Percentiles rank a stretch among this genome's conserved stretches.
Evolutionary conservation across 23 tunicate species (phyloP).

Genomic region (Ascidia mentula): DNA sequence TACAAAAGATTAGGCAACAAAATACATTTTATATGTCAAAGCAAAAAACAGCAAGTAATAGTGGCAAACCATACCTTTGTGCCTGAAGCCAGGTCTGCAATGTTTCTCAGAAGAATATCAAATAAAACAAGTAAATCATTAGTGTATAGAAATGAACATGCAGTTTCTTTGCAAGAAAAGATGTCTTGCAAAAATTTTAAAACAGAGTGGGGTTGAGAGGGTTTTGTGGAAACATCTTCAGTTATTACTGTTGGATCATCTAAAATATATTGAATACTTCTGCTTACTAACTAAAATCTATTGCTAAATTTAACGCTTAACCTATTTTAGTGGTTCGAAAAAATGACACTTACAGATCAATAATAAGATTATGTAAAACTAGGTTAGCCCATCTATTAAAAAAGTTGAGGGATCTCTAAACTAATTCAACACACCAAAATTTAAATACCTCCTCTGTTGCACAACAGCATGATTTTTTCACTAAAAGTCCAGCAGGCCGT

Average conservation of each 20-base stretch:
- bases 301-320: too few relatives aligned
- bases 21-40: background rate
- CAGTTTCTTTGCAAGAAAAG: conserved; percentile 55
- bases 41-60: background rate
- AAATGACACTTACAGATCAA: background rate
- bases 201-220: conserved; percentile 50
- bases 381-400: background rate
- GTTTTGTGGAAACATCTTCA: conserved; percentile 10
- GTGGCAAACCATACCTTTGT: conserved; percentile 20
- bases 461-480: conserved; percentile 74
- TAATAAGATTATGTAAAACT: background rate
- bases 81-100: conserved; percentile 71
- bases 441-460: conserved; percentile 72
- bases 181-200: conserved; percentile 84
- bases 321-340: too few relatives aligned
- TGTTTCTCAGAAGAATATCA: conserved; percentile 71
- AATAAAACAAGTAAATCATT: conserved; percentile 78
- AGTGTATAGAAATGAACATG: conserved; percentile 61
- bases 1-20: background rate
- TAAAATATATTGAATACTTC: background rate
- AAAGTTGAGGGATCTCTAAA: background rate
- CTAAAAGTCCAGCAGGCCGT: conserved; percentile 49
- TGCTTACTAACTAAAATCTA: too few relatives aligned
- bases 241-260: conserved; percentile 65
- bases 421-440: background rate